Percentiles rank a stretch among this genome's conserved stretches.
These are phyloP conservation scores for Ophthalmotilapia sp. DNA, from an alignment of 2,113 vertebrate genomes.

Conservation along the genomic window DNA sequence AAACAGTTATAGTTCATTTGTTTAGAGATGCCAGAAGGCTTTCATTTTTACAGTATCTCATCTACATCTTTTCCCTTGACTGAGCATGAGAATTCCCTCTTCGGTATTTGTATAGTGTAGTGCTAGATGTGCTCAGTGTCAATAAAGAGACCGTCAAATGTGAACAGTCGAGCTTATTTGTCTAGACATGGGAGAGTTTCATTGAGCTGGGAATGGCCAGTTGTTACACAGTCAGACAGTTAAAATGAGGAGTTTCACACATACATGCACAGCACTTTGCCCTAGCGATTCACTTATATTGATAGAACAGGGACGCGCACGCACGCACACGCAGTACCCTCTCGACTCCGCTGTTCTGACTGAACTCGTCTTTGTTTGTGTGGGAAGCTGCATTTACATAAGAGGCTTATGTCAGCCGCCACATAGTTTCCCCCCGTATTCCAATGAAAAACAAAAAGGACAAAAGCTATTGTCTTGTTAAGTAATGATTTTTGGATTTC, in stretches of 20 bases:
- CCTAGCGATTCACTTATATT: constrained; percentile 47
- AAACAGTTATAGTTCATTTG: constrained; percentile 64
- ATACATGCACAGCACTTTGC: constrained; percentile 31
- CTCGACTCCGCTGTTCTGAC: constrained; percentile 64
- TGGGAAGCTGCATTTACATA: constrained; percentile 76
- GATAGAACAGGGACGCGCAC: constrained; percentile 34
- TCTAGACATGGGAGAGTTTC: constrained; percentile 40
- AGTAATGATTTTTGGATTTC: constrained; percentile 74
- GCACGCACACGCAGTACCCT: constrained; percentile 42
- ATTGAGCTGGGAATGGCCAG: constrained; percentile 42
- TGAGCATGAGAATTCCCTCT: constrained; percentile 19
- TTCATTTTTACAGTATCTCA: constrained; percentile 44
- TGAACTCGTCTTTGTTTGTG: constrained; percentile 76
- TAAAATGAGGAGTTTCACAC: constrained; percentile 18
- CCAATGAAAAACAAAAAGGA: constrained; percentile 72
- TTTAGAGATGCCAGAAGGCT: constrained; percentile 48
- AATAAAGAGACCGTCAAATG: constrained; percentile 18
- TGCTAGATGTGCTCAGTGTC: constrained; percentile 12
- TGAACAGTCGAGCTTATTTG: constrained; percentile 43
- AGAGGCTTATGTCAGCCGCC: constrained; percentile 75
- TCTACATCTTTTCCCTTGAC: constrained; percentile 28
- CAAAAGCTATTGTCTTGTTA: constrained; percentile 76
- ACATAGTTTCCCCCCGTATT: constrained; percentile 51
- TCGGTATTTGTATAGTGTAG: constrained; percentile 1
- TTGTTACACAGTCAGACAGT: constrained; percentile 21